Evolutionary conservation across 1,140 invertebrate genomes (phyloP).

Genomic region (Galendromus occidentalis): DNA sequence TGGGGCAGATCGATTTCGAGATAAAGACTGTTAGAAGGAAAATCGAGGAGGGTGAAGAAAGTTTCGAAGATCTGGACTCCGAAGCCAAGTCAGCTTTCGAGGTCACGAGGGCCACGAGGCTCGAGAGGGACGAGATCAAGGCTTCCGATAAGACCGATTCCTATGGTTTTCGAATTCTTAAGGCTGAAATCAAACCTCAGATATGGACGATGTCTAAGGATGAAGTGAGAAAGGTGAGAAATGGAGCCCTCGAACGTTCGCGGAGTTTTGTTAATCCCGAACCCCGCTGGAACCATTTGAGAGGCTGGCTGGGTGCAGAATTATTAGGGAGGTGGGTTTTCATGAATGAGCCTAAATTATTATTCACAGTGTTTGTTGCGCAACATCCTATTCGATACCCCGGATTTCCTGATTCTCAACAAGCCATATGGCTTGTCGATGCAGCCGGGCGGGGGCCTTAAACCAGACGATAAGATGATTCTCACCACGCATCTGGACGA

Average conservation of each 20-base stretch:
- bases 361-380: background rate
- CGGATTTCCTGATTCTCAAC: conserved; percentile 31
- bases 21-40: background rate
- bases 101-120: background rate
- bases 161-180: conserved; percentile 24
- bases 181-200: conserved; percentile 21
- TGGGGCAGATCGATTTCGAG: background rate
- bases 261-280: background rate
- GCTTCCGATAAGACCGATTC: conserved; percentile 17
- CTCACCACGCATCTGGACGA: conserved; percentile 18
- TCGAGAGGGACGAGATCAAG: background rate
- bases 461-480: background rate
- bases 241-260: background rate
- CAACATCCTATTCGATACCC: conserved; percentile 5
- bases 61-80: background rate
- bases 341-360: background rate
- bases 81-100: background rate
- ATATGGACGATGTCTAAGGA: conserved; percentile 18
- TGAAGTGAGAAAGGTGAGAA: conserved; percentile 15
- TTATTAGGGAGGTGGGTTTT: conserved; percentile 12
- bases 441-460: conserved; percentile 20
- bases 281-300: conserved; percentile 6
- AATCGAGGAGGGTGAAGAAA: background rate
- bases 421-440: conserved; percentile 34
- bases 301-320: conserved; percentile 13